Evolutionary conservation across 2,113 vertebrate genomes (phyloP).

Genomic region (Aleadryas rufinucha): DNA sequence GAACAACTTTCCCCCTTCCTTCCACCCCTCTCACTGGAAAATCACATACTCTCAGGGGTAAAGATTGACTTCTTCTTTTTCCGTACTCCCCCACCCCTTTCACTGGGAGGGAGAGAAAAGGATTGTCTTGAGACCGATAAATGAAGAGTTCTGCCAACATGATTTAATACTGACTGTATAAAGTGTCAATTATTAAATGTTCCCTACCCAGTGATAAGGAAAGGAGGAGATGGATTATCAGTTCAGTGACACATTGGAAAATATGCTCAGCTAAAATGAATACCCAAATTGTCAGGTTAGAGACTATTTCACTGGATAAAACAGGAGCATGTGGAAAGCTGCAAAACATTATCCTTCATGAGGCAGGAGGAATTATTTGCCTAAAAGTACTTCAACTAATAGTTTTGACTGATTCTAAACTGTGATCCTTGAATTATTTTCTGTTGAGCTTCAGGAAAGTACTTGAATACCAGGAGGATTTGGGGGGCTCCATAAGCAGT

Average conservation of each 20-base stretch:
- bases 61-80: not conserved
- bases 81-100: not conserved
- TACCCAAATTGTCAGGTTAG: conserved; percentile 25
- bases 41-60: not conserved
- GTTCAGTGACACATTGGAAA: conserved; percentile 56
- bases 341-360: not conserved
- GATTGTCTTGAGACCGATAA: conserved; percentile 22
- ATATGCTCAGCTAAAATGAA: conserved; percentile 27
- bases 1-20: not conserved
- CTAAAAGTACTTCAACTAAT: not conserved
- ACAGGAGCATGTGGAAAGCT: not conserved
- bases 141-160: conserved; percentile 59
- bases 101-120: not conserved
- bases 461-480: not conserved
- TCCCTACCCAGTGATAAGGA: conserved; percentile 39
- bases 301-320: conserved; percentile 38
- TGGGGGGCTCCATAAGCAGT: not conserved
- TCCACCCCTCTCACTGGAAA: not conserved
- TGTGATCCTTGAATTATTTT: not conserved
- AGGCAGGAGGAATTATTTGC: not conserved
- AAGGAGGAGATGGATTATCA: conserved; percentile 42
- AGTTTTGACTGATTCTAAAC: not conserved
- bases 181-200: conserved; percentile 69
- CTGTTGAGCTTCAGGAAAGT: not conserved
- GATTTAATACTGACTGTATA: conserved; percentile 59